Base-by-base conservation (phyloP, 2,113 vertebrate genomes). In the Deroptyus accipitrinus region DNA sequence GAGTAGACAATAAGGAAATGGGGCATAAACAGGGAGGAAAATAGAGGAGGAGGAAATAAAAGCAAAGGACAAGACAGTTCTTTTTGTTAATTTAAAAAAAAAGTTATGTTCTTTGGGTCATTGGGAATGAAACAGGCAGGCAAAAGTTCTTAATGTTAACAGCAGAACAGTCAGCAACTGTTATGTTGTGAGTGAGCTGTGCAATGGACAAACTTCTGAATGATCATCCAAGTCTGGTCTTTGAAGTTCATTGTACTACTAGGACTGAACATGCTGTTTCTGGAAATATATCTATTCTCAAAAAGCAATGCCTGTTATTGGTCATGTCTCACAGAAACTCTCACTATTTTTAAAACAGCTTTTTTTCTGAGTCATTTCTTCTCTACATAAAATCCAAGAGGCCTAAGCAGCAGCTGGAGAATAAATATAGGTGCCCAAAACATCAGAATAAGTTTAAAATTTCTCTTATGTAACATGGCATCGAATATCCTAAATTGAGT, bases 81-180 rank as follows among this genome's bases (percentile, higher is more conserved):
- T 73, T 73, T 88, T 55, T 17, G 33, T 4, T 61, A 64, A 13
- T 35, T 69, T 6, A 22, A 11, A 10, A 27, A 33, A 66, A 24
- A 23, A 24, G 9, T 54, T 3, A 42, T 0, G 0, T n/a, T 73
- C 17, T 66, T 73, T 49, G 31, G 7, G 55, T 41, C 46, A 44
- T 13, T 63, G 31, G 3, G 24, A 93, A 67, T 39, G 62, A 69
- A 79, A 54, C 4, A 46, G 23, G 23, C 49, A 67, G 15, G 28
- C 16, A 70, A 35, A 93, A 83, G 16, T 19, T 69, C 44, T 76
- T n/a, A 78, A 19, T 59, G 12, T 62, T 68, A 44, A 57, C 76
- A 44, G 49, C 1, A 1, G 35, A 74, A 37, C 7, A 62, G 28
- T 63, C 44, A 86, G 33, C 42, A 73, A 10, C 35, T 0, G 0